Evolutionary conservation across 2,797 vertebrate genomes (phyloP).

Genomic region (Tenualosa ilisha): DNA sequence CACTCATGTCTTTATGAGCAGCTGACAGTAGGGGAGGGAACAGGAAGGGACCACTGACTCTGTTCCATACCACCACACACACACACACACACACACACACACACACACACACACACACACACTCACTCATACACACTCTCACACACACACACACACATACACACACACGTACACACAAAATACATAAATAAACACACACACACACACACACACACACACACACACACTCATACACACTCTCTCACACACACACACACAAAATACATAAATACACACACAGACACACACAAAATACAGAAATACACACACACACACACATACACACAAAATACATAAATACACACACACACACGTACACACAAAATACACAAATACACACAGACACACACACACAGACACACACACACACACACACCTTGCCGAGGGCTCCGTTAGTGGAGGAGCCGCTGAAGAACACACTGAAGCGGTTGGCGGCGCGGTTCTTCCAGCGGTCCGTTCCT

Average conservation of each 20-base stretch:
- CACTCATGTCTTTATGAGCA: not conserved
- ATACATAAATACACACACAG: not conserved
- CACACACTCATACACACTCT: not conserved
- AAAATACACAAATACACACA: not conserved
- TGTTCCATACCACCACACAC: not conserved
- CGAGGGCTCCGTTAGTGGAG: constrained; percentile 65
- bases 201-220: constrained; percentile 1
- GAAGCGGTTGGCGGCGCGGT: constrained; percentile 89
- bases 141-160: not conserved
- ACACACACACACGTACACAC: not conserved
- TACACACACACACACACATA: constrained; percentile 10
- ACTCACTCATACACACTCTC: not conserved
- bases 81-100: constrained; percentile 15
- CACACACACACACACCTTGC: constrained; percentile 73
- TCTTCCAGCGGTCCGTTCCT: constrained; percentile 89
- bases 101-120: not conserved
- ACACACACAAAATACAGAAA: not conserved
- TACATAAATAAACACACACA: too few relatives aligned
- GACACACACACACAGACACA: not conserved
- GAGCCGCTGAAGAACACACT: constrained; percentile 87
- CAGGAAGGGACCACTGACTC: not conserved
- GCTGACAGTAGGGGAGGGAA: not conserved
- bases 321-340: not conserved
- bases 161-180: not conserved
- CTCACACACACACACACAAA: constrained; percentile 15